Evolutionary conservation across 2,888 invertebrate species (phyloP).

Genomic region (Alcis repandata): DNA sequence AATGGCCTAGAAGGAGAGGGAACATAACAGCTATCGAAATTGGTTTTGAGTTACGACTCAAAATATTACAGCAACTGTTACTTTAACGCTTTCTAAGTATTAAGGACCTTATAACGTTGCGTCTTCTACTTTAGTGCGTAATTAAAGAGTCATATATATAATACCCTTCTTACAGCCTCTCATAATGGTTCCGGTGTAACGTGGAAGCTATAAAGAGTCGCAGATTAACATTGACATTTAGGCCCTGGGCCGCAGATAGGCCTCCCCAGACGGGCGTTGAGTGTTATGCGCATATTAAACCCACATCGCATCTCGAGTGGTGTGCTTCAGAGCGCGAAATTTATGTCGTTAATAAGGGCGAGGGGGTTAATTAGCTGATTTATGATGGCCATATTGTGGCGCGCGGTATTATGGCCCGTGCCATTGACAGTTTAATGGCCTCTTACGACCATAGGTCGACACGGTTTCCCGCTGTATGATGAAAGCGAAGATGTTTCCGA

Average conservation of each 20-base stretch:
- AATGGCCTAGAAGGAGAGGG: conserved; percentile 55
- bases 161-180: conserved; percentile 43
- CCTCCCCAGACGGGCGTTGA: conserved; percentile 50
- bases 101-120: conserved; percentile 20
- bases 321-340: conserved; percentile 76
- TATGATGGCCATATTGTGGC: conserved; percentile 78
- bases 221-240: conserved; percentile 59
- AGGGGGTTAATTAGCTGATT: conserved; percentile 84
- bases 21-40: conserved; percentile 39
- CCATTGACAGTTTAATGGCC: conserved; percentile 79
- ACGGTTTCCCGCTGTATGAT: conserved; percentile 57
- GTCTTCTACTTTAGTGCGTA: conserved; percentile 27
- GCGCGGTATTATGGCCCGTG: conserved; percentile 73
- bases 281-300: conserved; percentile 74
- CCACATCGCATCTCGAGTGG: conserved; percentile 75
- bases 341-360: conserved; percentile 84
- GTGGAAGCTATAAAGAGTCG: conserved; percentile 52
- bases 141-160: conserved; percentile 34
- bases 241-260: conserved; percentile 46
- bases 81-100: conserved; percentile 17
- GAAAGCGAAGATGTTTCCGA: conserved; percentile 61
- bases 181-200: conserved; percentile 49
- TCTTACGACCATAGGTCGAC: conserved; percentile 58
- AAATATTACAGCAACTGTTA: conserved; percentile 23
- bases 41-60: conserved; percentile 22